Base-by-base conservation (phyloP, 2,888 invertebrate genomes). In the Galeopsomyia nigrocyanea region DNA sequence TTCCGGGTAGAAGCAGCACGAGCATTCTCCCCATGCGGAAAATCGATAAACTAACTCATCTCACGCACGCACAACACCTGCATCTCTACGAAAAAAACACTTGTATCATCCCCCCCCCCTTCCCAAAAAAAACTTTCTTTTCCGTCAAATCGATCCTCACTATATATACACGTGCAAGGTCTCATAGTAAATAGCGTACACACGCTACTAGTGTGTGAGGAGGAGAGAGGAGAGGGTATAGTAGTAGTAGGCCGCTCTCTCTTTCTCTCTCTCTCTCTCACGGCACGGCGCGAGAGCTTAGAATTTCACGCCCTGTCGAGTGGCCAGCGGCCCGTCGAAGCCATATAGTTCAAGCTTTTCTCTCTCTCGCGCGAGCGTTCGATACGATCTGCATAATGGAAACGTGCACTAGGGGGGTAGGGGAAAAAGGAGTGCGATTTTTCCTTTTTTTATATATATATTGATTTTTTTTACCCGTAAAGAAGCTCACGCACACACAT, bases 291-390 rank as follows among this genome's bases (percentile, higher is more conserved):
- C 51, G 39, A 39, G 39, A 39, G 63, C 21, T 73, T 39, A 31
- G 63, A 63, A 68, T 68, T 68, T 73, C 68, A 73, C 68, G 68
- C 68, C 64, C 60, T 60, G 68, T 68, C 68, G 64, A 73, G 64
- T 64, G 58, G 55, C 63, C 49, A 68, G 49, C 61, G 61, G 60
- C 50, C 62, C 57, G 62, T 67, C 71, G 66, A 51, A 58, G 31
- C 55, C 39, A 19, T 70, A 57, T 53, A 53, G 39, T 39, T 39
- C 7, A 7, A 53, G 49, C 14, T 17, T 6, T n/a, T 14, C 65
- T 65, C 10, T 21, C 21, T 53, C 3, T n/a, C 17, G 2, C 16
- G 22, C 19, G 22, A 5, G 26, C 5, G n/a, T 7, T 51, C 19
- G 58, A 64, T 70, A 60, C 46, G 51, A 58, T 70, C 51, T 70